A percentile compares a stretch with the other conserved stretches of the same genome.
Evolutionary conservation across 2,113 vertebrate genomes (phyloP).

Genomic region (Oreocharis arfaki): DNA sequence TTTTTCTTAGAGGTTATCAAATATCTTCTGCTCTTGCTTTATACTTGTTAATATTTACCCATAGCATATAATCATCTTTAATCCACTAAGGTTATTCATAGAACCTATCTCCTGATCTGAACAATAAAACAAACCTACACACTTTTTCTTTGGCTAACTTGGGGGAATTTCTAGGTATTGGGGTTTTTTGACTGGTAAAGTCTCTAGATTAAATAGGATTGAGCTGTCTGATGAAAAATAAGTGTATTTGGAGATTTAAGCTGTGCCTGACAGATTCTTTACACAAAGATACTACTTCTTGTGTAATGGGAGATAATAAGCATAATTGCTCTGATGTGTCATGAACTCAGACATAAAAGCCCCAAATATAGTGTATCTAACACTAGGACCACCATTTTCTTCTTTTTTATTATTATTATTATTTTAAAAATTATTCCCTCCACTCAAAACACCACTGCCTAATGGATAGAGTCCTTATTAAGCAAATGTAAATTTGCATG

Average conservation of each 20-base stretch:
- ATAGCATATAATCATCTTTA: not conserved
- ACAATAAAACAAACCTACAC: not conserved
- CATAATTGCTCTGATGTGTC: conserved; percentile 6
- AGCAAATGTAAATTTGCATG: not conserved
- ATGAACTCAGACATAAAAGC: conserved; percentile 24
- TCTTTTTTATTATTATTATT: not conserved
- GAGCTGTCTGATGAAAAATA: not conserved
- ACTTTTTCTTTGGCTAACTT: not conserved
- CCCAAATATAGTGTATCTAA: not conserved
- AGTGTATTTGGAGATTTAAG: not conserved
- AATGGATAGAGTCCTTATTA: not conserved
- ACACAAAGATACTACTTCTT: not conserved
- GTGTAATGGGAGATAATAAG: conserved; percentile 25
- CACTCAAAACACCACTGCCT: not conserved
- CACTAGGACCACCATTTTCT: not conserved
- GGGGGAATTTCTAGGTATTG: not conserved
- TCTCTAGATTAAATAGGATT: not conserved
- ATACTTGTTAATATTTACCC: not conserved
- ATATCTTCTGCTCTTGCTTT: not conserved
- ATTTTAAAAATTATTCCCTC: not conserved
- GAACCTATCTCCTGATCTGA: not conserved
- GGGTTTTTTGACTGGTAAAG: not conserved
- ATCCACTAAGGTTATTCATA: not conserved
- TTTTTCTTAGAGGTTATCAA: not conserved
- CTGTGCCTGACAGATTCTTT: not conserved